phyloP scores from a whole-genome alignment of 2,888 invertebrate species.

The Thelaira solivaga region DNA sequence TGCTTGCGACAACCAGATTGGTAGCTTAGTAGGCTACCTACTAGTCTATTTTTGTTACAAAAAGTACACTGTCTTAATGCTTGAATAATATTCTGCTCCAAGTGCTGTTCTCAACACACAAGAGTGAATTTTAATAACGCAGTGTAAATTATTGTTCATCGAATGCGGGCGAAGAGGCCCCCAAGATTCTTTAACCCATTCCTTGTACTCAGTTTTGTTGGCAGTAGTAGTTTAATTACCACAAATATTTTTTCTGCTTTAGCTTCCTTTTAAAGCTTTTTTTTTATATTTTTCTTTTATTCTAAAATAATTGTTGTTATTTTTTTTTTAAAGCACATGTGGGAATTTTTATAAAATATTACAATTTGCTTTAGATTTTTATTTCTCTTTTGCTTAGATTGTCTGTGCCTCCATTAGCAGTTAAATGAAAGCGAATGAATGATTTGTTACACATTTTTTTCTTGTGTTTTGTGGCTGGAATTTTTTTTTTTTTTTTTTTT shows the following conservation, averaged over 20 bases:
- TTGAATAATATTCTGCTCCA: too few species aligned
- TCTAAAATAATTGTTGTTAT: neutral
- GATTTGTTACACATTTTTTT: slow-evolving; percentile 13
- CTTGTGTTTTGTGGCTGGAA: neutral
- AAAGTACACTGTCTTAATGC: too few species aligned
- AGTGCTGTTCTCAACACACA: too few species aligned
- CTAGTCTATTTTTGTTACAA: too few species aligned
- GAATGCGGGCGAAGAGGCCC: too few species aligned
- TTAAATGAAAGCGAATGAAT: neutral
- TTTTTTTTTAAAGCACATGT: slow-evolving; percentile 37
- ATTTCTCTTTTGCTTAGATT: neutral
- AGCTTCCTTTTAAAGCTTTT: neutral
- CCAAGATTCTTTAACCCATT: too few species aligned
- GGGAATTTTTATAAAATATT: slow-evolving; percentile 53
- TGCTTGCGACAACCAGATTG: too few species aligned
- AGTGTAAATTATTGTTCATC: too few species aligned
- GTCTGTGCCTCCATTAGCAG: neutral
- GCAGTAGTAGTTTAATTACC: too few species aligned
- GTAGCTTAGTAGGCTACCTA: too few species aligned
- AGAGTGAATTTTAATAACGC: too few species aligned
- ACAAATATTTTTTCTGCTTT: neutral
- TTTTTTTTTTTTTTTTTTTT: neutral
- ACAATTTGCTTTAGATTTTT: slow-evolving; percentile 6
- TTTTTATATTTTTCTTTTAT: neutral
- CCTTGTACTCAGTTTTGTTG: too few species aligned